Base-by-base conservation (phyloP, 2,113 vertebrate species). In the Mugil cephalus region DNA sequence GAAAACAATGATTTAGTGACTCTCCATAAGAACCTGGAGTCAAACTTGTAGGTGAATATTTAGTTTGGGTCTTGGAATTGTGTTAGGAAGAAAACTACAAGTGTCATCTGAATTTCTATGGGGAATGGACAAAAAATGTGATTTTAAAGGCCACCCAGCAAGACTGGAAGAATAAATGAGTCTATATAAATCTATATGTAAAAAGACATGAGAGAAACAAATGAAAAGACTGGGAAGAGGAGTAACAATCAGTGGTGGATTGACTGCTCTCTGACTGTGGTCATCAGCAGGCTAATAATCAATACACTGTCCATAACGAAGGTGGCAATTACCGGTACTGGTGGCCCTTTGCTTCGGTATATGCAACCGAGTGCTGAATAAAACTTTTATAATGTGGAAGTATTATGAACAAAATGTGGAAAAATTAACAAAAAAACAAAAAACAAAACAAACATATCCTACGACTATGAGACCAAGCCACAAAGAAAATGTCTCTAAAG, bases 241-340 rank as follows among this genome's bases (percentile, higher is more conserved):
- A 67, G 50, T 58, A 42, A 40, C 47, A 79, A 54, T 84, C 68
- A 77, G 51, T 2, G 1, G 12, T 30, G 53, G 13, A 52, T 40
- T 69, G 55, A 70, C 30, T 75, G 61, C 14, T 24, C 13, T 58
- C 15, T 51, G 56, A 56, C 43, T 48, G 50, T 48, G 56, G 58
- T 67, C 59, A 66, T 61, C 51, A 80, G 48, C 52, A 43, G 50
- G 42, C 47, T 76, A 76, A 76, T 81, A 53, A 75, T 75, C 45
- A 45, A 10, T 21, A 24, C 19, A 56, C 50, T 64, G 34, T 45
- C 21, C 40, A 64, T 48, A 66, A 36, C 40, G 52, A 36, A 36
- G 15, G 8, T 35, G 60, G 19, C 6, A 14, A 74, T 81, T 65
- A 48, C 46, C 10, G 18, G 9, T 18, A 10, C 2, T n/a, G n/a